Conservation (phyloP, 2,888 invertebrate genomes). For the Cantharis flavilabris region DNA sequence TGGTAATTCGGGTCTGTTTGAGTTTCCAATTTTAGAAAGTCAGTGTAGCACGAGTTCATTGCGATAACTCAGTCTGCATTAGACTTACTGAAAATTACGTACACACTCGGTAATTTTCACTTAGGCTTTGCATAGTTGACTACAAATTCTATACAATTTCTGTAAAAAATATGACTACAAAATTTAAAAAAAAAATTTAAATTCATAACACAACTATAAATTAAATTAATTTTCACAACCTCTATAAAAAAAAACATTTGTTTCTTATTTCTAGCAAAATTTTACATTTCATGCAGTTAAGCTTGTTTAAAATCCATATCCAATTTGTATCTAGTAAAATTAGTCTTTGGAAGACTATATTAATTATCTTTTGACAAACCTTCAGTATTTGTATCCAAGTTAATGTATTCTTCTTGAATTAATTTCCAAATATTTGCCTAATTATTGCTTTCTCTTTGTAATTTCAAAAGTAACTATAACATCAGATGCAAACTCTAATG, state of each 20-base stretch:
- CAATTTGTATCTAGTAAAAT: not conserved
- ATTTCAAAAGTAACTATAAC: not conserved
- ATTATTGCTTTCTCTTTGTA: not conserved
- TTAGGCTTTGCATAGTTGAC: not conserved
- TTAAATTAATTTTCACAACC: not conserved
- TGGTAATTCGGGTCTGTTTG: constrained; percentile 29
- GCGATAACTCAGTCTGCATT: constrained; percentile 24
- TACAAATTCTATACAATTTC: not conserved
- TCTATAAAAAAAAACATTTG: not conserved
- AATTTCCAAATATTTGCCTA: not conserved
- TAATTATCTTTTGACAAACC: not conserved
- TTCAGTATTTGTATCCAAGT: not conserved
- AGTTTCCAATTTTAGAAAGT: constrained; percentile 28
- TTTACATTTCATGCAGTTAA: not conserved
- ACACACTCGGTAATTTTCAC: constrained; percentile 18
- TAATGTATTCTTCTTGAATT: not conserved
- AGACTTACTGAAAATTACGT: constrained; percentile 15
- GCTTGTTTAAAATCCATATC: not conserved
- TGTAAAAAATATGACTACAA: not conserved
- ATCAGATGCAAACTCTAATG: not conserved
- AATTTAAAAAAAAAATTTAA: not conserved
- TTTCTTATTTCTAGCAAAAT: not conserved
- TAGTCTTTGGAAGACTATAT: not conserved
- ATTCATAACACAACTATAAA: not conserved
- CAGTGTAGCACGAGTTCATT: constrained; percentile 29